Conservation (phyloP, 2,888 invertebrate genomes). For the Melinopterus prodromus region DNA sequence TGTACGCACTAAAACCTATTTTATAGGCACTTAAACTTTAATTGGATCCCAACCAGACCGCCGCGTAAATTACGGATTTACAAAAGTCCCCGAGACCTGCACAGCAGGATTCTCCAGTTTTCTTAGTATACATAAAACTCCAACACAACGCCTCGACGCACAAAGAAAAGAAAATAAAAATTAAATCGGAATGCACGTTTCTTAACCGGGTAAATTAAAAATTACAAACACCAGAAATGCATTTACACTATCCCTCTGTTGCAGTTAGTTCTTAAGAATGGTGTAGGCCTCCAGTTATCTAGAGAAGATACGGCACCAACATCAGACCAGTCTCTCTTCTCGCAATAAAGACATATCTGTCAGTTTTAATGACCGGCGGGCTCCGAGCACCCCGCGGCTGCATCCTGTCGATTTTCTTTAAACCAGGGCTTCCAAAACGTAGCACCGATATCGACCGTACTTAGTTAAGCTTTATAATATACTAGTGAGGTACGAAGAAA, state of each 20-base stretch:
- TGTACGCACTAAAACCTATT: background rate
- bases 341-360: background rate
- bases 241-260: background rate
- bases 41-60: background rate
- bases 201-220: background rate
- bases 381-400: background rate
- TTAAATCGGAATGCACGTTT: background rate
- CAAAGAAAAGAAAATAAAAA: background rate
- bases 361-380: constrained; percentile 16
- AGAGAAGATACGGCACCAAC: background rate
- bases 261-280: background rate
- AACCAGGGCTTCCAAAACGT: background rate
- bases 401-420: background rate
- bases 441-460: no score
- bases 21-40: background rate
- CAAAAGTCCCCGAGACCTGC: background rate
- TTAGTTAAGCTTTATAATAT: no score
- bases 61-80: background rate
- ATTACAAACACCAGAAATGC: background rate
- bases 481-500: no score
- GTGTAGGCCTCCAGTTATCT: background rate
- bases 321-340: background rate
- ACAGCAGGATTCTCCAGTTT: background rate
- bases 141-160: background rate
- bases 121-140: background rate